phyloP scores from a whole-genome alignment of 2,888 invertebrate species.

The Hedychridium roseum region DNA sequence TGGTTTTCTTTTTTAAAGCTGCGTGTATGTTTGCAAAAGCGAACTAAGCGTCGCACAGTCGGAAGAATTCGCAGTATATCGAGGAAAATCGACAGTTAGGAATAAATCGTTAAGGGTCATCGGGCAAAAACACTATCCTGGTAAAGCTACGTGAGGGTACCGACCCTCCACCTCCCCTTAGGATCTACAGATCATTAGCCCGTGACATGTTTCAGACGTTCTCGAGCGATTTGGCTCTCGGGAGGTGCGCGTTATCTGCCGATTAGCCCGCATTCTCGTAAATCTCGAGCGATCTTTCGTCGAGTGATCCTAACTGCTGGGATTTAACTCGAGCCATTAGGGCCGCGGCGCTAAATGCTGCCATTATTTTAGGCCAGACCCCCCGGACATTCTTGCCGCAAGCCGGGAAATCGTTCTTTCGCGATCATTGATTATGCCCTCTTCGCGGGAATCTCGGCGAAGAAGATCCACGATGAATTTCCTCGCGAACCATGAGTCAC shows the following conservation, averaged over 20 bases:
- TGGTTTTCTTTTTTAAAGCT: too few relatives aligned
- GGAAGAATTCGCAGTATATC: too few relatives aligned
- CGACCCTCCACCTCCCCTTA: too few relatives aligned
- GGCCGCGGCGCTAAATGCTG: slow-evolving; percentile 26
- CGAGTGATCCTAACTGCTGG: slow-evolving; percentile 15
- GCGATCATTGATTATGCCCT: slow-evolving; percentile 5
- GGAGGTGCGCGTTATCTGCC: slow-evolving; percentile 16
- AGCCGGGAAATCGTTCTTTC: neutral
- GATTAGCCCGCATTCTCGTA: slow-evolving; percentile 39
- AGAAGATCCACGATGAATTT: too few relatives aligned
- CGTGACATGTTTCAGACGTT: slow-evolving; percentile 23
- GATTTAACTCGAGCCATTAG: slow-evolving; percentile 37
- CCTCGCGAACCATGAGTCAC: too few relatives aligned
- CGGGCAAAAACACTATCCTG: too few relatives aligned
- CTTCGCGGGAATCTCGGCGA: slow-evolving; percentile 3
- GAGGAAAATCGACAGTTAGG: too few relatives aligned
- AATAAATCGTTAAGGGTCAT: too few relatives aligned
- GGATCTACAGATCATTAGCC: slow-evolving; percentile 24
- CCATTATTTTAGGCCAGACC: slow-evolving; percentile 26
- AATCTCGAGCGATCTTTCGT: slow-evolving; percentile 27
- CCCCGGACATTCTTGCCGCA: slow-evolving; percentile 5
- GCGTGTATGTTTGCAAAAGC: too few relatives aligned
- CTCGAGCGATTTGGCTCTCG: slow-evolving; percentile 8
- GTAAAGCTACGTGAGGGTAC: too few relatives aligned
- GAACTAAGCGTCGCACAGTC: too few relatives aligned